Evolutionary conservation across 2,113 vertebrate genomes (phyloP), one percentile per base, ranked within the genome.

Genomic region (Sapayoa aenigma): DNA sequence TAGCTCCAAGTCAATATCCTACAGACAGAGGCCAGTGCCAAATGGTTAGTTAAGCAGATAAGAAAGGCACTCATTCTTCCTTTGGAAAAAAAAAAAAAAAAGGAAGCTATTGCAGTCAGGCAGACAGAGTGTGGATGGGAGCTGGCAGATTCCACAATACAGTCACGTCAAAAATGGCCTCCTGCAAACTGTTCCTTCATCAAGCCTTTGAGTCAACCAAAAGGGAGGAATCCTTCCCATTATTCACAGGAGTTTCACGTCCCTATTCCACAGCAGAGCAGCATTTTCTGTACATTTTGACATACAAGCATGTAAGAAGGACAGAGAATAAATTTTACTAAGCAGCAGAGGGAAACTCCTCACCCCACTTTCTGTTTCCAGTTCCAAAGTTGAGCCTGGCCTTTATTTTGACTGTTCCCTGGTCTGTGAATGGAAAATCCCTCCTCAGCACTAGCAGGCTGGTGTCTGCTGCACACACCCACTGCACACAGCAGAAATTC

Each of bases 391-490:
- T 91, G 92, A 97, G 92, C 89, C 35, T 39, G 94, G 86, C 87
- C 95, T 97, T 95, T 95, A 97, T 95, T 93, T 96, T 95, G 95
- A 95, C 94, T 95, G 96, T 92, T 96, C 95, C 95, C 75, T 90
- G 87, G 90, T 79, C 96, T 94, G 85, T 95, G 93, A 97, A 96
- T 92, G 96, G 95, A 97, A 97, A 97, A 97, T 97, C 94, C 94
- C 94, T 95, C 49, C 97, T 96, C 91, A 96, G 95, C 90, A 95
- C 84, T 90, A 94, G 91, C 94, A 96, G 87, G 91, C 91, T 95
- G 87, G 82, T 96, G 95, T 94, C 95, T 96, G 97, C 94, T 83
- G 95, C 90, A 97, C 96, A 97, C 97, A 97, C 97, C 95, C 97
- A 97, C 95, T 87, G 87, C 97, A 97, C 92, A 96, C 95, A 97